Percentiles rank a stretch among this genome's conserved stretches.
phyloP scores from a whole-genome alignment of 1,140 invertebrate genomes.

The Semibalanus balanoides region DNA sequence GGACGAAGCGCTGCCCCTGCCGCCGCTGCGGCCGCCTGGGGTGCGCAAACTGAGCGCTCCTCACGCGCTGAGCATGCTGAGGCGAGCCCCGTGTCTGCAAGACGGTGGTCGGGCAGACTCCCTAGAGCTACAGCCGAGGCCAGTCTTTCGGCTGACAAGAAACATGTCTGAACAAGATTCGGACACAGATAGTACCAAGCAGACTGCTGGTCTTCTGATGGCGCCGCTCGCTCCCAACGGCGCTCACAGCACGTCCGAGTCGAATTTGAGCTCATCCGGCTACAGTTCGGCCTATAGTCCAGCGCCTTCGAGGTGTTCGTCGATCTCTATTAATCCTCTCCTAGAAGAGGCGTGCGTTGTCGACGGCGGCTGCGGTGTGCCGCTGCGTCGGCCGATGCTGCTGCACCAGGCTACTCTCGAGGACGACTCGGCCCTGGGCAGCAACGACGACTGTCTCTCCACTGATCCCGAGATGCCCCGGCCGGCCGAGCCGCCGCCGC shows the following conservation, averaged over 20 bases:
- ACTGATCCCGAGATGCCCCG: constrained; percentile 10
- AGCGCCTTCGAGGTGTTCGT: constrained; percentile 56
- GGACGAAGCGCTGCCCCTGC: constrained; percentile 12
- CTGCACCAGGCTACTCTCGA: constrained; percentile 12
- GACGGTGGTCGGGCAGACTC: constrained; percentile 40
- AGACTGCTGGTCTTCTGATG: constrained; percentile 26
- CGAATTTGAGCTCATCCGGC: constrained; percentile 63
- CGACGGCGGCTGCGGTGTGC: constrained; percentile 13
- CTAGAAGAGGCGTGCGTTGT: constrained; percentile 43
- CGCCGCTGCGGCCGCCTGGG: constrained; percentile 13
- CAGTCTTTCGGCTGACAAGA: constrained; percentile 57
- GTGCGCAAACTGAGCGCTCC: constrained; percentile 1
- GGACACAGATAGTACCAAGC: constrained; percentile 39
- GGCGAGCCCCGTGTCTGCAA: background rate
- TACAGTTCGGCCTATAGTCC: constrained; percentile 67
- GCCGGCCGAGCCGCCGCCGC: constrained; percentile 23
- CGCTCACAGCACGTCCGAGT: constrained; percentile 56
- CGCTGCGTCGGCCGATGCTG: background rate
- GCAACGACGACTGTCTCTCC: constrained; percentile 15
- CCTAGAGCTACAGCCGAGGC: constrained; percentile 45
- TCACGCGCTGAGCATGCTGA: constrained; percentile 4
- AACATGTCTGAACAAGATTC: constrained; percentile 57
- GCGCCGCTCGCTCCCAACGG: constrained; percentile 54
- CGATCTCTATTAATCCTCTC: constrained; percentile 56
- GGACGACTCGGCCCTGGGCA: constrained; percentile 15